Evolutionary conservation across 2,888 invertebrate species (phyloP).

Genomic region (Cephus sareptanus): DNA sequence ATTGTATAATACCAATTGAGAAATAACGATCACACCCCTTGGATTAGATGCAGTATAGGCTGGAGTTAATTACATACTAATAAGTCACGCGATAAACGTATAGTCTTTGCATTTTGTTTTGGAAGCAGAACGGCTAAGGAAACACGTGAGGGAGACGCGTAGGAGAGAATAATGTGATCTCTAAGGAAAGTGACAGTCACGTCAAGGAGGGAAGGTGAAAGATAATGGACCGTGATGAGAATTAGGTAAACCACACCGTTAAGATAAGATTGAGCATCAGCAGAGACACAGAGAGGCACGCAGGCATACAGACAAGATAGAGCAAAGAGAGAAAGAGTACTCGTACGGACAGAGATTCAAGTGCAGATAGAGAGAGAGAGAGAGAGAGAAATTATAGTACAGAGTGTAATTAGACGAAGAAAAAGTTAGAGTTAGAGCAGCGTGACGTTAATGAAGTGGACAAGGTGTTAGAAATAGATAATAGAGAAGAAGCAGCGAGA

Average conservation of each 20-base stretch:
- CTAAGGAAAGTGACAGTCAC: neutral
- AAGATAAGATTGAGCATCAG: neutral
- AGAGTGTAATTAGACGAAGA: neutral
- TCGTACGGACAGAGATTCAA: neutral
- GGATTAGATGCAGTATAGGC: neutral
- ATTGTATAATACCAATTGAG: neutral
- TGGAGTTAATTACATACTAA: neutral
- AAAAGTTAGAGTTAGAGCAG: neutral
- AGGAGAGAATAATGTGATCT: neutral
- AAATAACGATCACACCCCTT: neutral
- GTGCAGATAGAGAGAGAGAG: neutral
- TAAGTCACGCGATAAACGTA: neutral
- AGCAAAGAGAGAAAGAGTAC: neutral
- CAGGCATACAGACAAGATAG: neutral
- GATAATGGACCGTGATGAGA: neutral
- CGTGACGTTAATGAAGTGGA: neutral
- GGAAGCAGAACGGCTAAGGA: neutral
- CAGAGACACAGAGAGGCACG: neutral
- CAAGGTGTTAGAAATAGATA: neutral
- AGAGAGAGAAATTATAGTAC: neutral
- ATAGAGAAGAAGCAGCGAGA: constrained; percentile 26
- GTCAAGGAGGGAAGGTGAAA: neutral
- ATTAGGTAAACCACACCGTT: neutral
- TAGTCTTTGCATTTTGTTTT: neutral
- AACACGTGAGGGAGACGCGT: neutral